These are phyloP conservation scores for Euphysa ruthae DNA, from an alignment of 30 jellyfish, hydroid and myxozoan genomes.

Conservation along the genomic window DNA sequence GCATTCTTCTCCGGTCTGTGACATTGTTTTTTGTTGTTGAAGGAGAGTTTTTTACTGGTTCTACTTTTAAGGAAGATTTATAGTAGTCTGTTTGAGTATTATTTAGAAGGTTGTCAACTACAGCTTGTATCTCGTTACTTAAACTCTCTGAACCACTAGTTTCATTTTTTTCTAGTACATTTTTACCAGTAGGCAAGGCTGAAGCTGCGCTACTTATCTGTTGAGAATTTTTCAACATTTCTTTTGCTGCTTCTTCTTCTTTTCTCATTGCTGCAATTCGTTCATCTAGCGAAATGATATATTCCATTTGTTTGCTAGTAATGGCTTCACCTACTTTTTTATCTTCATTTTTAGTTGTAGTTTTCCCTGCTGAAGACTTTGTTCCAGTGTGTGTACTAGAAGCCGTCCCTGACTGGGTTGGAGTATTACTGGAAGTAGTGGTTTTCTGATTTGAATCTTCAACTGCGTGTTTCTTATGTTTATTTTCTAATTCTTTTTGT, in stretches of 20 bases:
- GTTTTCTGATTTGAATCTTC: neutral
- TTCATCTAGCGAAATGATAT: conserved; percentile 5
- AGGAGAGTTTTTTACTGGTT: too few species aligned
- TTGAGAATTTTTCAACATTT: neutral
- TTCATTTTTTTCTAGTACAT: too few species aligned
- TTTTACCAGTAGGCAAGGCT: too few species aligned
- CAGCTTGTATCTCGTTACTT: neutral
- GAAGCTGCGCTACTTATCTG: neutral
- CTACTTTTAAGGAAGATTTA: too few species aligned
- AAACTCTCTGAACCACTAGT: too few species aligned
- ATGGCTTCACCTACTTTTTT: neutral
- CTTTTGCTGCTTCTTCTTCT: conserved; percentile 5
- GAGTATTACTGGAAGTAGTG: neutral
- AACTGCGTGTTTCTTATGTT: neutral
- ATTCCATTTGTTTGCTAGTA: neutral
- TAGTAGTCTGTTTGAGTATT: too few species aligned
- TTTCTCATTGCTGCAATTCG: conserved; percentile 5
- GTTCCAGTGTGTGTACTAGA: neutral
- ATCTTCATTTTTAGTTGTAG: neutral
- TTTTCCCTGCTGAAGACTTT: too few species aligned
- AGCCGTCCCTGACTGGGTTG: neutral
- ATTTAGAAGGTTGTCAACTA: neutral
- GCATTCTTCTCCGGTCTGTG: too few species aligned
- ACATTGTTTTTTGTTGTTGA: too few species aligned
- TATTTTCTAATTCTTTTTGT: conserved; percentile 21